Evolutionary conservation across 2,797 vertebrate species (phyloP), one percentile per base, ranked within the genome.

Genomic region (Trachops cirrhosus): DNA sequence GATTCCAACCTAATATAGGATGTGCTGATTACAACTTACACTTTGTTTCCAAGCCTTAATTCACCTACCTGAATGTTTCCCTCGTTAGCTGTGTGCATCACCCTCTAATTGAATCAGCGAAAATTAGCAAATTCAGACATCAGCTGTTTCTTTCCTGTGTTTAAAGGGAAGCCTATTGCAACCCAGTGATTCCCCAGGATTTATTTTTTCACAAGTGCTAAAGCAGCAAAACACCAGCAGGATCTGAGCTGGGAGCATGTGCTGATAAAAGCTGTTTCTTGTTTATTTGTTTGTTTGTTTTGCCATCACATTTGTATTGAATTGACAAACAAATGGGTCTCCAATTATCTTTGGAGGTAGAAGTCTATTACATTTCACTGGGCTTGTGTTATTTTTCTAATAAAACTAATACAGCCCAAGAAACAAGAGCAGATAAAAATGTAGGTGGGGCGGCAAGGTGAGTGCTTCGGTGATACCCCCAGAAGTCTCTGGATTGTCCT

Each of bases 101-200:
- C 50, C 83, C 77, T 96, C 86, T 97, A 87, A 93, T 97, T 88
- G 64, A 91, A 62, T 97, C 96, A 98, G 96, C 93, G 95, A 96
- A 97, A 98, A 96, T 97, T 64, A 95, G 89, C 96, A 96, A 96
- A 96, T 95, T 98, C 97, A 96, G 97, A 97, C 97, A 97, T 98
- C 95, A 97, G 73, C 96, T 96, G 37, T 96, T 98, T 98, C 95
- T 95, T 84, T 95, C 71, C 90, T 83, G 57, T 97, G 84, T 97
- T 98, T 95, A 97, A 90, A 64, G 9, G 94, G 96, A 97, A 89
- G 96, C 86, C 67, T 12, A 0, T 96, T 96, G 96, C 95, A 98
- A 96, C 82, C 50, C 50, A 88, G 24, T 44, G 95, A 96, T 93
- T 97, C 84, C 62, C 77, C 37, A 83, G 95, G 71, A 95, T 93